Base-by-base conservation (phyloP, 2,888 invertebrate species). In the Stegophylla sp. region DNA sequence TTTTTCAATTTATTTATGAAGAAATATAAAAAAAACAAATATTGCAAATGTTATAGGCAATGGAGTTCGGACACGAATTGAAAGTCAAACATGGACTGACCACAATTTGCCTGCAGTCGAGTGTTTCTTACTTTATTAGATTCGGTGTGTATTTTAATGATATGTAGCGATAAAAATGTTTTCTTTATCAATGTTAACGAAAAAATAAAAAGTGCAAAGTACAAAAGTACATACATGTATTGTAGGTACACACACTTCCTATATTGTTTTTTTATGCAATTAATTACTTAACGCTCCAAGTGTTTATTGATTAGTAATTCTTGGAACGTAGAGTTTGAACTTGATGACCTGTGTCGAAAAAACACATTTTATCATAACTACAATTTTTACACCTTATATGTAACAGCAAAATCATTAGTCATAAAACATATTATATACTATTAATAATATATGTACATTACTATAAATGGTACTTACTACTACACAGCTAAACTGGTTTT, bases 51-150 rank as follows among this genome's bases (percentile, higher is more conserved):
- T 51, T 7, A 64, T 64, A 34, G 4, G 4, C 34, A 34, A 34
- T 28, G 17, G 4, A 9, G 75, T 76, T 53, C n/a, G 53, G 75
- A 2, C 41, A 26, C n/a, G 53, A 76, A 76, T 76, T 26, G 43
- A n/a, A 64, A 64, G 51, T 51, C 3, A 74, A 34, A 48, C 1
- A 17, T 12, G 23, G 23, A 43, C 17, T 7, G 13, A 15, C 13
- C 12, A 23, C 41, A 26, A 15, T 63, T 23, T 2, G 17, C 7
- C 15, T 63, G 48, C 23, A 34, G 34, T 4, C 4, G 9, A 1
- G 13, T 20, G 20, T 20, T 1, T 9, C 20, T 53, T 20, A 5
- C 4, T 15, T 1, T 53, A 12, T 23, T 43, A n/a, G n/a, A n/a
- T 53, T 66, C 75, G 64, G 53, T 20, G 53, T 76, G 26, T 43